A percentile compares a stretch with the other conserved stretches of the same genome.
Evolutionary conservation across 2,797 vertebrate genomes (phyloP).

Genomic region (Mus minutoides): DNA sequence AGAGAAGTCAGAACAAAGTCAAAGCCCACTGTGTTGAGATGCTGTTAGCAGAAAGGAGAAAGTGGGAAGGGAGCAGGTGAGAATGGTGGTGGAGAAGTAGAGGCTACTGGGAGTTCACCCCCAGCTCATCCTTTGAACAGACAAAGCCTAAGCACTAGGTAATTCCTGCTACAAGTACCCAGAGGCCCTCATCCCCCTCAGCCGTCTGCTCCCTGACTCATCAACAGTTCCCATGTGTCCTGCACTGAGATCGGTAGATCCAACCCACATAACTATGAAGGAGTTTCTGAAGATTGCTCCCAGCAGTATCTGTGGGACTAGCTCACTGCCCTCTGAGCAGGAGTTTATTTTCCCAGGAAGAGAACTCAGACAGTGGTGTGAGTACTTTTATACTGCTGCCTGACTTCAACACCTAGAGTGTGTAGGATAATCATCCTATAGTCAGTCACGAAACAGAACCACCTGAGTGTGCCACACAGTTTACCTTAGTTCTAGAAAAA

Average conservation of each 20-base stretch:
- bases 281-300: conserved; percentile 28
- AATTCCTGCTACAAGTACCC: not conserved
- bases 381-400: not conserved
- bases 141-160: not conserved
- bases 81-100: not conserved
- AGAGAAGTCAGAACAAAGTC: not conserved
- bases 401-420: not conserved
- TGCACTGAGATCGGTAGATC: not conserved
- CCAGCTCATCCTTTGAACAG: not conserved
- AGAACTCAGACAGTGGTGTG: not conserved
- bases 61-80: not conserved
- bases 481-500: conserved; percentile 1
- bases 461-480: not conserved
- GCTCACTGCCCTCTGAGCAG: not conserved
- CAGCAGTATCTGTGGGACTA: not conserved
- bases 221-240: not conserved
- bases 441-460: conserved; percentile 4
- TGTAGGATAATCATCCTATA: not conserved
- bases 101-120: not conserved
- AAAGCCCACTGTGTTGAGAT: not conserved
- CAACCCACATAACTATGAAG: conserved; percentile 3
- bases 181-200: not conserved
- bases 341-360: conserved; percentile 31
- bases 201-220: conserved; percentile 38
- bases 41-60: not conserved